Evolutionary conservation across 2,113 vertebrate species (phyloP).

Genomic region (Limanda limanda): DNA sequence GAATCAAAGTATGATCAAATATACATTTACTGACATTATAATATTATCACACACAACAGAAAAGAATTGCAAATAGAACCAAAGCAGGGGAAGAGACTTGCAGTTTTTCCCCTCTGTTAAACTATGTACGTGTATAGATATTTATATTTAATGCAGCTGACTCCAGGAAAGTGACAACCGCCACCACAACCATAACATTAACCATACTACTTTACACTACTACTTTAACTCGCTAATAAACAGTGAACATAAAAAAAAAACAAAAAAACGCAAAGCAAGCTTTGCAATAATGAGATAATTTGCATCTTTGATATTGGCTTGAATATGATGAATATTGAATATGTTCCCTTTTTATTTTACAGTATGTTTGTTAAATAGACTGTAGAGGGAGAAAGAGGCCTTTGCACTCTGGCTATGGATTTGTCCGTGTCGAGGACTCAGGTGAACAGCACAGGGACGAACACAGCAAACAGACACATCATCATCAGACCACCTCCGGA

Average conservation of each 20-base stretch:
- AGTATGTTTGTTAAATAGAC: constrained; percentile 4
- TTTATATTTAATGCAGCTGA: not conserved
- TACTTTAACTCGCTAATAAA: not conserved
- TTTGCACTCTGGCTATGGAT: not conserved
- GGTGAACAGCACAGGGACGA: constrained; percentile 33
- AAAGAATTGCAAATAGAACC: not conserved
- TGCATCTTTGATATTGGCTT: not conserved
- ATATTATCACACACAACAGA: not conserved
- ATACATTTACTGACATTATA: not conserved
- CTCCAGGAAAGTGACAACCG: too few relatives aligned
- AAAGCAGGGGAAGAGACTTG: not conserved
- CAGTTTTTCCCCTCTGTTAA: not conserved
- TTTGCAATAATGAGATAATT: not conserved
- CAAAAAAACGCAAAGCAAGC: not conserved
- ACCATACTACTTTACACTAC: too few relatives aligned
- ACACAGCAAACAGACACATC: constrained; percentile 47
- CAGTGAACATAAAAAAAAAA: not conserved
- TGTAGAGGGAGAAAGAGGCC: constrained; percentile 4
- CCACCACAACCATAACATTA: not conserved
- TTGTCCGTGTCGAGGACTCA: constrained; percentile 24
- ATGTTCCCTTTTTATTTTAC: not conserved
- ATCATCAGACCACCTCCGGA: constrained; percentile 36
- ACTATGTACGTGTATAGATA: not conserved
- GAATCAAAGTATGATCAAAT: not conserved
- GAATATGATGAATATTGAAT: not conserved